Conservation (phyloP, 2,113 vertebrate genomes). For the Notarius quadriscutis region DNA sequence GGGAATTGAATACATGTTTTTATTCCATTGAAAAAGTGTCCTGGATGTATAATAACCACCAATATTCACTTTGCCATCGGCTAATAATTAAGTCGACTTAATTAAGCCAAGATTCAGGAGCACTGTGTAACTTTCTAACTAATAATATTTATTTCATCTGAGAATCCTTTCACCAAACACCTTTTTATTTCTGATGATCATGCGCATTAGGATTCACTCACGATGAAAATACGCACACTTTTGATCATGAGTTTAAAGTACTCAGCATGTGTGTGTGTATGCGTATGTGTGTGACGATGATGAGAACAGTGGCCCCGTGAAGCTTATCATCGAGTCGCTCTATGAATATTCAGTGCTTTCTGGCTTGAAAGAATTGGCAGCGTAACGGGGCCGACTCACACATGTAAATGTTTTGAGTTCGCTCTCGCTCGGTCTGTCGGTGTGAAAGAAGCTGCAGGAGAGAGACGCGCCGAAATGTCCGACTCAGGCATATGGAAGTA, state of each 20-base stretch:
- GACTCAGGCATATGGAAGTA: conserved; percentile 41
- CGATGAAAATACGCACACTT: conserved; percentile 3
- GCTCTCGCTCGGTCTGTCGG: conserved; percentile 43
- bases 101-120: background rate
- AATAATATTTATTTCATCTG: background rate
- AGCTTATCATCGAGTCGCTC: background rate
- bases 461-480: background rate
- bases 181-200: background rate
- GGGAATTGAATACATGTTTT: too few species aligned
- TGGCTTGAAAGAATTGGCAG: conserved; percentile 54
- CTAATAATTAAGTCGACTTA: too few species aligned
- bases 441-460: conserved; percentile 29
- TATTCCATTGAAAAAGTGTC: too few species aligned
- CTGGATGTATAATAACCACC: too few species aligned
- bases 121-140: background rate
- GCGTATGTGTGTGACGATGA: conserved; percentile 4
- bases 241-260: background rate
- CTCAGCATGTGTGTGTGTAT: background rate
- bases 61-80: too few species aligned
- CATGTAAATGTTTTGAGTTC: conserved; percentile 53
- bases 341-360: conserved; percentile 40
- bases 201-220: background rate
- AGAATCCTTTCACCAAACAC: background rate
- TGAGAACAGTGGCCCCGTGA: background rate
- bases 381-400: conserved; percentile 35